Evolutionary conservation across 2,888 invertebrate species (phyloP), one percentile per base, ranked within the genome.

Genomic region (Sialis fuliginosa): DNA sequence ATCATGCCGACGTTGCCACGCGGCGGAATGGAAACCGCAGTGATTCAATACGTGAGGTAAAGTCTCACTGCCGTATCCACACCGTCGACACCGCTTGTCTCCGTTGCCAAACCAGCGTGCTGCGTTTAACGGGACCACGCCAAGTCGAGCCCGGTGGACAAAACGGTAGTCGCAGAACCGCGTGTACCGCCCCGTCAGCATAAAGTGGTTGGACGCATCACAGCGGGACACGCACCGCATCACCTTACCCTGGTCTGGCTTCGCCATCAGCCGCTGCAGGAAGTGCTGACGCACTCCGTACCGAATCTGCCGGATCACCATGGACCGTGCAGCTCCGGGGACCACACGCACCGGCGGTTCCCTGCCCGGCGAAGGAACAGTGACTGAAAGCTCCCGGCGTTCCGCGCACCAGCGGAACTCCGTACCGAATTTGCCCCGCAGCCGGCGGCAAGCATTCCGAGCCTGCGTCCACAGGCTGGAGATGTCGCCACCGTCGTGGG

Each of bases 141-240:
- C 52, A n/a, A 60, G 55, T 2, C 59, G 51, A 5, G 60, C 60
- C 0, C 58, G 52, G 52, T 62, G 62, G 10, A 63, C 53, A 48
- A 65, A 64, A 5, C 62, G 54, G 62, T 64, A 65, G 48, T 64
- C 63, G 6, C 58, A 57, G 50, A 62, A 63, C 5, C 60, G 45
- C 31, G 55, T 58, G 48, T 51, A 55, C 5, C 45, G 44, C 0
- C 58, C 57, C 0, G 43, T 44, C 1, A 53, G 42, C 12, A 57
- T 47, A 50, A 61, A 62, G 52, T 59, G 59, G 48, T 58, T 58
- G 33, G 55, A 48, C 32, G 52, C 47, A 8, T 33, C 42, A 44
- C 49, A 44, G 4, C 45, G 42, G 2, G 49, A 31, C 5, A 54
- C 45, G 6, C 49, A 52, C 8, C 52, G 44, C 48, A 48, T 52